Evolutionary conservation across 2,113 vertebrate species (phyloP).

Genomic region (Hippotragus niger): DNA sequence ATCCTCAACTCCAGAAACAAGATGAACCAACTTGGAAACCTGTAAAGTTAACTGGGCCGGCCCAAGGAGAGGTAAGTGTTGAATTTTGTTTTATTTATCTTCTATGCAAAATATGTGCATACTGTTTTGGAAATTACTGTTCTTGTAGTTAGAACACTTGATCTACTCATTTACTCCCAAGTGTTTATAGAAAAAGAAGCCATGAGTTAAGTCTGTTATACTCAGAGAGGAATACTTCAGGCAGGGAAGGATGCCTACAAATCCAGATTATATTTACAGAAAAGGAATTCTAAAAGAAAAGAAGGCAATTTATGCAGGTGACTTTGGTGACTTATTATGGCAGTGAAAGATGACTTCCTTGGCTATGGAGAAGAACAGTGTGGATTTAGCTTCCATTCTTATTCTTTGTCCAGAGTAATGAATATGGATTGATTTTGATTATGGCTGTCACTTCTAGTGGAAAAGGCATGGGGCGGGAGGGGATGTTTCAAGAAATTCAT

Average conservation of each 20-base stretch:
- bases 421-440: slow-evolving; percentile 67
- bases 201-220: neutral
- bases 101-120: slow-evolving; percentile 4
- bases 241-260: slow-evolving; percentile 7
- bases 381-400: slow-evolving; percentile 32
- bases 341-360: neutral
- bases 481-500: slow-evolving; percentile 53
- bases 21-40: slow-evolving; percentile 76
- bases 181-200: slow-evolving; percentile 43
- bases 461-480: slow-evolving; percentile 3
- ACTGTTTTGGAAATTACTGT: slow-evolving; percentile 45
- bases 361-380: neutral
- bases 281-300: slow-evolving; percentile 25
- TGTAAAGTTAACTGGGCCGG: slow-evolving; percentile 74
- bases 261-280: neutral
- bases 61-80: slow-evolving; percentile 77
- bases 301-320: slow-evolving; percentile 25
- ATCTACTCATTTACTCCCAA: slow-evolving; percentile 30
- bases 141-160: slow-evolving; percentile 15
- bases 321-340: slow-evolving; percentile 5
- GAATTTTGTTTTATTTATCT: slow-evolving; percentile 39
- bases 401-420: slow-evolving; percentile 57
- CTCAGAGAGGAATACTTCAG: neutral
- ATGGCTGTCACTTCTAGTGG: neutral
- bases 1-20: slow-evolving; percentile 75